Evolutionary conservation across 1,140 invertebrate genomes (phyloP), one percentile per base, ranked within the genome.

Genomic region (Chrysoperla carnea): DNA sequence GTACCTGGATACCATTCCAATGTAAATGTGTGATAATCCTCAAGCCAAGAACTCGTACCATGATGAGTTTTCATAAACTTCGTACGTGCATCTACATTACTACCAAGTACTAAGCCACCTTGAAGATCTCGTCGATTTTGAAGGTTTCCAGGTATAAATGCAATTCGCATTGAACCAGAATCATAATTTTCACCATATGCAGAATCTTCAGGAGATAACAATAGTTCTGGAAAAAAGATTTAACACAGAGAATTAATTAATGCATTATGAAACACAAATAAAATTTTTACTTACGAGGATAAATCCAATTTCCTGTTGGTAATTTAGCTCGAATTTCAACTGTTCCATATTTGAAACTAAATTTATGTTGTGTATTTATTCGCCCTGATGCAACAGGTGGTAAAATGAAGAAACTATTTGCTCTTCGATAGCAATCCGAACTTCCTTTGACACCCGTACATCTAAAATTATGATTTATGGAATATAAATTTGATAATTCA

Each of bases 271-370:
- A 48, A 37, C 2, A n/a, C n/a, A n/a, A n/a, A n/a, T n/a, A n/a
- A 23, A 23, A 23, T 23, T 23, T 23, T 23, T 23, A 23, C 29
- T 57, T 61, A 79, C 79, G 74, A 58, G 83, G 82, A 69, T 79
- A 78, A 3, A 86, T 48, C 83, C 83, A 88, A 57, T 81, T 78
- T 35, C 83, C 83, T 48, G 64, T 60, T 0, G 84, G 82, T 50
- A 86, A 57, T 56, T 81, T 84, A 0, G 82, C 82, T 9, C 69
- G 63, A 6, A 86, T 66, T 56, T 86, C 81, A n/a, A 87, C 67
- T 52, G 67, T 69, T 8, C 83, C 83, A 50, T 78, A 86, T 47
- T 68, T 72, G 54, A 82, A 81, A 46, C 60, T 63, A 48, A 86
- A 83, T 12, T 60, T 63, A 29, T 73, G 60, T 43, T 69, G 72